These are phyloP conservation scores for Rhabdomys dilectus DNA, from an alignment of 2,113 vertebrate species.

Conservation along the genomic window DNA sequence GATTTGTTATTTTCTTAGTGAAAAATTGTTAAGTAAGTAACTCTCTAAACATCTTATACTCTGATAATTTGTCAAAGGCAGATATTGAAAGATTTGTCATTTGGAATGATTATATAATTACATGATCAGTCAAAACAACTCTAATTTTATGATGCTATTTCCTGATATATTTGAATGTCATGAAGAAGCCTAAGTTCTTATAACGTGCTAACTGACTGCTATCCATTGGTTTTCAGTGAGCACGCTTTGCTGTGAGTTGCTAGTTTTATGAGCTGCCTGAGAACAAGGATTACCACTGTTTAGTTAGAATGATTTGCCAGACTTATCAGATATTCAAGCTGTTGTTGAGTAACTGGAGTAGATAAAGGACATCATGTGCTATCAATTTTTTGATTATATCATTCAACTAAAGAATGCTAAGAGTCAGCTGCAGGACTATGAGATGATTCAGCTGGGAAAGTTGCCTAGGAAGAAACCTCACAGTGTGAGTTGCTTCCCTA, in stretches of 20 bases:
- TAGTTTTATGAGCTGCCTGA: not conserved
- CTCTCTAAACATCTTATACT: not conserved
- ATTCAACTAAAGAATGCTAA: not conserved
- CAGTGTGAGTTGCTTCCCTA: too few relatives aligned
- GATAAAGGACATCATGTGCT: not conserved
- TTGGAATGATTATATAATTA: not conserved
- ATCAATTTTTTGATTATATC: not conserved
- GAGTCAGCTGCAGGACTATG: not conserved
- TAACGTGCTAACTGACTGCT: not conserved
- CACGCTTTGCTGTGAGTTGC: not conserved
- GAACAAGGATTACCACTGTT: not conserved
- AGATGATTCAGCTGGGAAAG: not conserved
- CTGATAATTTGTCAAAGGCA: not conserved
- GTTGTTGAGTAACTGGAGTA: not conserved
- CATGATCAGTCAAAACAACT: not conserved
- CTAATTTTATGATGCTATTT: not conserved
- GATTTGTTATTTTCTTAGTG: not conserved
- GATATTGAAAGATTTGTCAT: not conserved
- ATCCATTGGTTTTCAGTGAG: not conserved
- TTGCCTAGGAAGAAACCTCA: too few relatives aligned
- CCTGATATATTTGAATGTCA: constrained; percentile 42
- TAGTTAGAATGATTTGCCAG: not conserved
- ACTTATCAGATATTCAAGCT: not conserved
- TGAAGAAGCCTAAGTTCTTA: not conserved
- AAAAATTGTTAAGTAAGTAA: constrained; percentile 12